These are phyloP conservation scores for Caenorhabditis imperialis DNA, from an alignment of 2,888 invertebrate species.

Conservation along the genomic window DNA sequence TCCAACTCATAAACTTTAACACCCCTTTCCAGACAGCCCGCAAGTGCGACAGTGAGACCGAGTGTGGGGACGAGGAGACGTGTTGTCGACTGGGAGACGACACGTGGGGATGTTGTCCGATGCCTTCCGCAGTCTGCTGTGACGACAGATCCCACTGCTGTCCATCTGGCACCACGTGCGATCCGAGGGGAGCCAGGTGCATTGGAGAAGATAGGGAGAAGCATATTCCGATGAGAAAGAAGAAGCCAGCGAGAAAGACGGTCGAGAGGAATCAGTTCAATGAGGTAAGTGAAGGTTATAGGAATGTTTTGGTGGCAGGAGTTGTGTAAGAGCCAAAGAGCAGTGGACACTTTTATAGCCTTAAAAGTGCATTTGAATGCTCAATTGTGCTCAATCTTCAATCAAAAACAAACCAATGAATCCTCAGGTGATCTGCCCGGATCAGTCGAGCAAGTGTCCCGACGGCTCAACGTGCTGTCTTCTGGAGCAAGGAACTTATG, in stretches of 20 bases:
- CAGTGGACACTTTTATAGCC: no score
- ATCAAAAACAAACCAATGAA: conserved; percentile 8
- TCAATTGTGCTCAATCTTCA: no score
- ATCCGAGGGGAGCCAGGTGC: conserved; percentile 28
- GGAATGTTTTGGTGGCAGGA: no score
- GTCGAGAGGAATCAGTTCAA: conserved; percentile 46
- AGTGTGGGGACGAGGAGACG: conserved; percentile 56
- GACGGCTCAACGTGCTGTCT: conserved; percentile 55
- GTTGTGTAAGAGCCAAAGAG: no score
- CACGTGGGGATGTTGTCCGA: conserved; percentile 66
- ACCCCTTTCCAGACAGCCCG: conserved; percentile 16
- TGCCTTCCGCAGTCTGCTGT: conserved; percentile 61
- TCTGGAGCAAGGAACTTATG: conserved; percentile 49
- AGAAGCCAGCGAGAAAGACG: conserved; percentile 38
- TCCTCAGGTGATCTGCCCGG: conserved; percentile 52
- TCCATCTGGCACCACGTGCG: conserved; percentile 46
- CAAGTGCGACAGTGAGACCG: conserved; percentile 34
- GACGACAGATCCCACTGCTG: conserved; percentile 52
- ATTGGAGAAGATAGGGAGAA: conserved; percentile 1
- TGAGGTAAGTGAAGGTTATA: conserved; percentile 18
- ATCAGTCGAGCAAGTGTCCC: conserved; percentile 46
- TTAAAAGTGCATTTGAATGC: no score
- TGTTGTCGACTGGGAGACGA: conserved; percentile 59
- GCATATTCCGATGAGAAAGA: conserved; percentile 36
- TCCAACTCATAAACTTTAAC: no score